phyloP scores from a whole-genome alignment of 1,140 invertebrate species.

The Mesaphorura yosii region DNA sequence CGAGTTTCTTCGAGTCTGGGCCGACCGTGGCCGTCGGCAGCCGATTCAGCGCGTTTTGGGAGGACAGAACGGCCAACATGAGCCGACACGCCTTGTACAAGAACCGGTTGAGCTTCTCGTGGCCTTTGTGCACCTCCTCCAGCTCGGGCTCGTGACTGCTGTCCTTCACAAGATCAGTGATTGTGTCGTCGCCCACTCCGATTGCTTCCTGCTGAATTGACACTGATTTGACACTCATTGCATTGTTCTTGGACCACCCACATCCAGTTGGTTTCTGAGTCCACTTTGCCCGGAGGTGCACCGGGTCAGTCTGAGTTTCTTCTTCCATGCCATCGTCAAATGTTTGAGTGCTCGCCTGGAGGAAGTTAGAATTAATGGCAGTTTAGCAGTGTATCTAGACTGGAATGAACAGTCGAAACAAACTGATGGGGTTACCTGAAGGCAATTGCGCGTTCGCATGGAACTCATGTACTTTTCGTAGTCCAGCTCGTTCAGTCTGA shows the following conservation, averaged over 20 bases:
- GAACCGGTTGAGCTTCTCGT: conserved; percentile 9
- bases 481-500: conserved; percentile 7
- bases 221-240: conserved; percentile 9
- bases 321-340: conserved; percentile 16
- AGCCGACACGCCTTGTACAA: conserved; percentile 15
- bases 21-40: neutral
- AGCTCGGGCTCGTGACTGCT: neutral
- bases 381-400: too few species aligned
- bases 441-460: too few species aligned
- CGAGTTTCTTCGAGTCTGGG: neutral
- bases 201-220: conserved; percentile 5
- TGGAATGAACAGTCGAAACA: too few species aligned
- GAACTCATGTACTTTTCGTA: too few species aligned
- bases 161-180: neutral
- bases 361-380: neutral
- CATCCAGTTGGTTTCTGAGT: conserved; percentile 24
- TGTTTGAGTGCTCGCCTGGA: conserved; percentile 19
- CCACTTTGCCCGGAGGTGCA: conserved; percentile 10
- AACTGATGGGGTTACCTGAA: too few species aligned
- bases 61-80: conserved; percentile 19
- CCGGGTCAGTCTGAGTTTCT: conserved; percentile 15
- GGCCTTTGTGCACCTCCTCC: neutral
- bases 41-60: conserved; percentile 10
- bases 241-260: too few species aligned
- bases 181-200: conserved; percentile 1